Evolutionary conservation across 2,888 invertebrate species (phyloP), one percentile per base, ranked within the genome.

Genomic region (Drosophila mimetica): DNA sequence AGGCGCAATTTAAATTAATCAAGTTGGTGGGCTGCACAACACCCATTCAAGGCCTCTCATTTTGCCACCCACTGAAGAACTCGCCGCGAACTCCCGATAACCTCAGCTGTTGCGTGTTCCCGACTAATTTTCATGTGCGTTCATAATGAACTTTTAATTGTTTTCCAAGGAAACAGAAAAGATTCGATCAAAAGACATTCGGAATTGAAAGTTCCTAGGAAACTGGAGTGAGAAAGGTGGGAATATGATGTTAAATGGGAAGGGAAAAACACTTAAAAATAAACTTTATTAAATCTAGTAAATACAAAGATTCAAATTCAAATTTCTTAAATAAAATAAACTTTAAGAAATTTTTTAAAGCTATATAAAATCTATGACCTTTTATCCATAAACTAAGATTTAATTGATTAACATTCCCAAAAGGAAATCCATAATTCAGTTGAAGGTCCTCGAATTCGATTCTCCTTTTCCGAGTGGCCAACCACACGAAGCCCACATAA

Each of bases 141-240:
- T 77, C 79, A 48, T 83, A 83, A 82, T 82, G 75, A 83, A 86
- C 86, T 86, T 83, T 80, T 82, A 86, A 82, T 83, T 83, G 76
- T 75, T 77, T 75, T 61, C 9, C 41, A 20, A 75, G 69, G 58
- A 69, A 51, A 73, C 44, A 69, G 46, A 67, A 34, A 54, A 75
- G 81, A 81, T 84, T 81, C 64, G 59, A 85, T 82, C 76, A 37
- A 60, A 74, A 44, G 41, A 59, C 64, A 54, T 54, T 46, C 14
- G 13, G 42, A 76, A 71, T 74, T 63, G 71, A 74, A 78, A 72
- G 61, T 47, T 75, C 34, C 46, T 60, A 36, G 32, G 32, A 13
- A 34, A 34, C n/a, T 13, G 30, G 22, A 22, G 7, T 16, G 4
- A 4, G 25, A 37, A 20, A 11, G 28, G 20, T 2, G 8, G 13